Evolutionary conservation across 2,888 invertebrate species (phyloP).

Genomic region (Drosophila macrospina): DNA sequence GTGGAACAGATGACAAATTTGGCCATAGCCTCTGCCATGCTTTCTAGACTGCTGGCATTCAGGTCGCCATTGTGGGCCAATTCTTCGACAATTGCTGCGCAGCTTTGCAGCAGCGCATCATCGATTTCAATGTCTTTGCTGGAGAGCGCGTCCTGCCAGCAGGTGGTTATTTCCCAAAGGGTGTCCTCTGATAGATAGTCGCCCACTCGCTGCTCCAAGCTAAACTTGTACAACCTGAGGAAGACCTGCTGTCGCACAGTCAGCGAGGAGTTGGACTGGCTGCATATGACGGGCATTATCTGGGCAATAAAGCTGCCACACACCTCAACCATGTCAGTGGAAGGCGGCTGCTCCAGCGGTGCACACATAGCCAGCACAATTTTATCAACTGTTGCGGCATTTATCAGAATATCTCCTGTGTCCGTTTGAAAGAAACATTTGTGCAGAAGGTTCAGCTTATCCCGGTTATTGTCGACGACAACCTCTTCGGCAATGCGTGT

Average conservation of each 20-base stretch:
- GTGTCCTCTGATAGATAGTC: slow-evolving; percentile 85
- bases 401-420: slow-evolving; percentile 83
- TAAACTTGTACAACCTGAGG: slow-evolving; percentile 86
- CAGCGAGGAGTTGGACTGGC: slow-evolving; percentile 84
- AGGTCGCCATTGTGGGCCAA: slow-evolving; percentile 46
- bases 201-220: slow-evolving; percentile 83
- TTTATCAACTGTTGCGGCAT: slow-evolving; percentile 77
- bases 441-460: slow-evolving; percentile 83
- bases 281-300: slow-evolving; percentile 86
- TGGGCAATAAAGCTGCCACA: slow-evolving; percentile 87
- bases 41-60: slow-evolving; percentile 56
- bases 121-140: slow-evolving; percentile 81
- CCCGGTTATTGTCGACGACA: slow-evolving; percentile 73
- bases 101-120: slow-evolving; percentile 66
- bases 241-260: slow-evolving; percentile 85
- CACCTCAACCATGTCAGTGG: slow-evolving; percentile 84
- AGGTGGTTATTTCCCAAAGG: slow-evolving; percentile 87
- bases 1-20: slow-evolving; percentile 83
- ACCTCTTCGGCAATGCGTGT: slow-evolving; percentile 76
- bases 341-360: slow-evolving; percentile 66
- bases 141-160: slow-evolving; percentile 87
- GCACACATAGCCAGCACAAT: slow-evolving; percentile 81
- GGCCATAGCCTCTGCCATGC: slow-evolving; percentile 77
- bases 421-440: slow-evolving; percentile 85
- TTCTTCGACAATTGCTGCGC: slow-evolving; percentile 70